Evolutionary conservation across 2,797 vertebrate species (phyloP).

Genomic region (Rhadinocentrus ornatus): DNA sequence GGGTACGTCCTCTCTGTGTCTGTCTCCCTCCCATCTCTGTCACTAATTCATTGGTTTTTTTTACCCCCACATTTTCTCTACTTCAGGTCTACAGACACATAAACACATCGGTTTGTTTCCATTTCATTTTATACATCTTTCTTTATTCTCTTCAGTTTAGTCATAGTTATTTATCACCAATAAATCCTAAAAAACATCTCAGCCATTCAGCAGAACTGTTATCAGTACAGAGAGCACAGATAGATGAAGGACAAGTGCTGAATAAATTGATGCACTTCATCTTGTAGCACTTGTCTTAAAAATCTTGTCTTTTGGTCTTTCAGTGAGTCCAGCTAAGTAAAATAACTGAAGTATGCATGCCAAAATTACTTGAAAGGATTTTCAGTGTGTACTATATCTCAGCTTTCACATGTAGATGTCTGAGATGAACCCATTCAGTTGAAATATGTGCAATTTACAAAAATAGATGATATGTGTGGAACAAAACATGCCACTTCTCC

Average conservation of each 20-base stretch:
- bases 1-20: constrained; percentile 37
- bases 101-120: not conserved
- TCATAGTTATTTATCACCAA: not conserved
- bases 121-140: not conserved
- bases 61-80: constrained; percentile 16
- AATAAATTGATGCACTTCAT: constrained; percentile 9
- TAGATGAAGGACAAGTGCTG: constrained; percentile 9
- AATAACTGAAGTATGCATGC: no score
- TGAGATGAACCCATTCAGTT: not conserved
- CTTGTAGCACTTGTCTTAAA: not conserved
- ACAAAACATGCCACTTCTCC: no score
- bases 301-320: no score
- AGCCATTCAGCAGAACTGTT: not conserved
- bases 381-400: no score
- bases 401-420: no score
- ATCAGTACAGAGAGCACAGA: constrained; percentile 14
- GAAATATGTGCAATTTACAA: no score
- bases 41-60: constrained; percentile 35
- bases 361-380: no score
- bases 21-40: constrained; percentile 12
- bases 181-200: constrained; percentile 17
- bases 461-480: no score
- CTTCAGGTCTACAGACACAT: constrained; percentile 4
- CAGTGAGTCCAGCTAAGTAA: no score
- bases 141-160: not conserved